Evolutionary conservation across 2,797 vertebrate species (phyloP).

Genomic region (Siniperca obscura): DNA sequence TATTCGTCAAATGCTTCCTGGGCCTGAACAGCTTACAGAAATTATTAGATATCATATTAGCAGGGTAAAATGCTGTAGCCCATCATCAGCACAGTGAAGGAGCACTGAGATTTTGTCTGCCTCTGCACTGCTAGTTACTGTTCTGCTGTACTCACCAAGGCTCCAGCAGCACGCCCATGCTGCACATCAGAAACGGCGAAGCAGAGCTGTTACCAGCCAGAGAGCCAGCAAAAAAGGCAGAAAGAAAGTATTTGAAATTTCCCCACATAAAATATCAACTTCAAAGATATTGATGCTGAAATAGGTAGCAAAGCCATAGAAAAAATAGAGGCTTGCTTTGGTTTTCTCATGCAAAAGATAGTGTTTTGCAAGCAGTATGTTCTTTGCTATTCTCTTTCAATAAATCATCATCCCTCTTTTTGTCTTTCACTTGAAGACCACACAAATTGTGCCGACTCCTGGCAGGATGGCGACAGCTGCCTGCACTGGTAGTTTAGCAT

Average conservation of each 20-base stretch:
- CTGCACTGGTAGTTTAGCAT: constrained; percentile 11
- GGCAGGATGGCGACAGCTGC: constrained; percentile 4
- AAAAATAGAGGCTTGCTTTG: background rate
- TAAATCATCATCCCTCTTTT: constrained; percentile 1
- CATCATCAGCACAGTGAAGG: constrained; percentile 37
- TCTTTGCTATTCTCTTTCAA: constrained; percentile 4
- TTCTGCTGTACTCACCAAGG: constrained; percentile 49
- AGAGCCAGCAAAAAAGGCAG: constrained; percentile 22
- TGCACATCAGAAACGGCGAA: constrained; percentile 56
- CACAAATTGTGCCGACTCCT: background rate
- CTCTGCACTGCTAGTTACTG: constrained; percentile 63
- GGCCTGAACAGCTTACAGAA: constrained; percentile 6
- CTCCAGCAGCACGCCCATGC: constrained; percentile 62
- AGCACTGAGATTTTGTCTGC: constrained; percentile 58
- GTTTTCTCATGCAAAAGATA: background rate
- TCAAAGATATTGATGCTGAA: constrained; percentile 12
- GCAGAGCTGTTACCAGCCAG: constrained; percentile 43
- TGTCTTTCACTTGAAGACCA: constrained; percentile 6
- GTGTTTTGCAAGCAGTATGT: background rate
- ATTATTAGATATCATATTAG: constrained; percentile 27
- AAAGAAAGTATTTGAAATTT: constrained; percentile 33
- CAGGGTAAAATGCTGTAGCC: constrained; percentile 58
- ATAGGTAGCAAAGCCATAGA: background rate
- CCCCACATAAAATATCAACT: constrained; percentile 7
- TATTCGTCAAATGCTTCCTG: background rate